These are phyloP conservation scores for Falco cherrug DNA, from an alignment of 2,797 vertebrate species.

Conservation along the genomic window DNA sequence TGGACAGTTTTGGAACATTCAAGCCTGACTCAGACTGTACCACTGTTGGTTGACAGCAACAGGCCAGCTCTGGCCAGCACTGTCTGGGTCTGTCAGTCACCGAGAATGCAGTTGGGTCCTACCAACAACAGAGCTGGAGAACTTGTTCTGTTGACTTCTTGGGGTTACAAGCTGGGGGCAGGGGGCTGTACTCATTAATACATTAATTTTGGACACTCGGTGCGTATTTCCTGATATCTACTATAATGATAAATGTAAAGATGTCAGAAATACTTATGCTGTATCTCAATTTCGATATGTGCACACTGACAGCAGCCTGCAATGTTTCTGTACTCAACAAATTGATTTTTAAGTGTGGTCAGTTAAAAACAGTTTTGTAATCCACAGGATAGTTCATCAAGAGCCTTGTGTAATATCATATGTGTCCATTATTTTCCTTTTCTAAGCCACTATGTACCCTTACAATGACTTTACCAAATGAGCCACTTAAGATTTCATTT, in stretches of 20 bases:
- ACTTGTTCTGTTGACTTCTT: not conserved
- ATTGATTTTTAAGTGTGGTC: not conserved
- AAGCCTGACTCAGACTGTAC: not conserved
- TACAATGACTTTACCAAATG: not conserved
- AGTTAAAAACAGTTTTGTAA: not conserved
- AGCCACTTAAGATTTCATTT: not conserved
- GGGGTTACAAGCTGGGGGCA: not conserved
- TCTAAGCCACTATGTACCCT: not conserved
- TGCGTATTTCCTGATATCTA: fast-evolving
- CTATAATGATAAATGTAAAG: not conserved
- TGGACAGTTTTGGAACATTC: not conserved
- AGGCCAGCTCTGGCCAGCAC: not conserved
- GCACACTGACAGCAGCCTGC: not conserved
- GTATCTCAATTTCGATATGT: not conserved
- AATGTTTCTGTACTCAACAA: not conserved
- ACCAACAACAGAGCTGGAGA: not conserved
- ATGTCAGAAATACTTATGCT: not conserved
- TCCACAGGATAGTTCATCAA: not conserved
- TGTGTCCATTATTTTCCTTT: not conserved
- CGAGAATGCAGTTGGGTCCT: not conserved
- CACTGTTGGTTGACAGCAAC: not conserved
- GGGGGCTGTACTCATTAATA: not conserved
- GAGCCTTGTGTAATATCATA: not conserved
- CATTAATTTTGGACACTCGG: not conserved
- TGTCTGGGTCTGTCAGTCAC: not conserved